Evolutionary conservation across 2,113 vertebrate species (phyloP).

Genomic region (Baryphthengus martii): DNA sequence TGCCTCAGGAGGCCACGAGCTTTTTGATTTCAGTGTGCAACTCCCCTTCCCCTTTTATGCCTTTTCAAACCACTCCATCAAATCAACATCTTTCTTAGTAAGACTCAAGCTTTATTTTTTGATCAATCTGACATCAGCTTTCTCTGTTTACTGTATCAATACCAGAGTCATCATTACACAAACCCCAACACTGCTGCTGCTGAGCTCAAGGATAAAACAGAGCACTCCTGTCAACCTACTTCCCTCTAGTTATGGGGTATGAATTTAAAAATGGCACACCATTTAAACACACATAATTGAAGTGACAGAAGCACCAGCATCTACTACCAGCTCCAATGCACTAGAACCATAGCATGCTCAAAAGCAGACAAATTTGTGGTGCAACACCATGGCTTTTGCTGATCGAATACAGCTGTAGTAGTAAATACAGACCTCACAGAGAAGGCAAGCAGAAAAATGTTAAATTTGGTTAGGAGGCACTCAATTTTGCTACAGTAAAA

Average conservation of each 20-base stretch:
- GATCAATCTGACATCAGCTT: not conserved
- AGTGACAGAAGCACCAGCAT: not conserved
- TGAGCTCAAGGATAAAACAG: not conserved
- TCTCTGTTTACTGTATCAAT: not conserved
- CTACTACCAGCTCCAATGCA: no score
- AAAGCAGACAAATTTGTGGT: not conserved
- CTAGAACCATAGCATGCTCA: not conserved
- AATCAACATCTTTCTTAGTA: not conserved
- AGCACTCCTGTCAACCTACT: not conserved
- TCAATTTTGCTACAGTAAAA: not conserved
- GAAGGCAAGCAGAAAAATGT: not conserved
- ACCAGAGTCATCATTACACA: fast-evolving
- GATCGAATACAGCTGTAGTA: not conserved
- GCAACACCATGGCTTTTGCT: not conserved
- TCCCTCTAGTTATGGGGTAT: not conserved
- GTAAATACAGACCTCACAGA: not conserved
- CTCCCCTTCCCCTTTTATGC: not conserved
- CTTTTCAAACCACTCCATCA: not conserved
- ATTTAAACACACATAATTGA: not conserved
- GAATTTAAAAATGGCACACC: not conserved
- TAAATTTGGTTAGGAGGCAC: not conserved
- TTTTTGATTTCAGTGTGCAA: not conserved
- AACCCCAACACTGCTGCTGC: not conserved
- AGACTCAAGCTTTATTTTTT: no score
- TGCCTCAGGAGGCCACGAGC: not conserved